These are phyloP conservation scores for Pandion haliaetus DNA, from an alignment of 2,113 vertebrate genomes.

Conservation along the genomic window DNA sequence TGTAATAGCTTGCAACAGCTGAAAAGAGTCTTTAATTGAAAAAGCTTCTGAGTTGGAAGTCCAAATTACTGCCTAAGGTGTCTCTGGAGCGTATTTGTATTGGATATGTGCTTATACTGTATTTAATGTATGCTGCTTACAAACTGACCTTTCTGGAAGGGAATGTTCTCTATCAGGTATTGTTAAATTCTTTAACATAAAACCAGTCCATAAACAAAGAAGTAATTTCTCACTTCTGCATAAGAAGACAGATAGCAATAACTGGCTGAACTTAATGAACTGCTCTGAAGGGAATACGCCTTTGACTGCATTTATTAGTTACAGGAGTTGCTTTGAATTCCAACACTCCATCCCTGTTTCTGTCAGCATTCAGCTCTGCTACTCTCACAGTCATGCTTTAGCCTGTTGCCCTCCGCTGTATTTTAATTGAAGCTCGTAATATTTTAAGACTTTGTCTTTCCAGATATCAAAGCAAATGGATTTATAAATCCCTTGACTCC, in stretches of 20 bases:
- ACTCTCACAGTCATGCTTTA: neutral
- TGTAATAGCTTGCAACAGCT: neutral
- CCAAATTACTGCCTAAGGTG: neutral
- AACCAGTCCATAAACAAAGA: neutral
- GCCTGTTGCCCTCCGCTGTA: neutral
- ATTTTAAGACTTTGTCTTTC: slow-evolving; percentile 54
- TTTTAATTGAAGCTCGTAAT: slow-evolving; percentile 34
- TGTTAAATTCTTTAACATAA: neutral
- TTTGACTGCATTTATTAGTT: neutral
- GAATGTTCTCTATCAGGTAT: neutral
- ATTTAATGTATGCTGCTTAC: neutral
- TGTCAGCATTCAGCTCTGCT: neutral
- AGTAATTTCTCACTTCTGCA: neutral
- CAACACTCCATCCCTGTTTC: neutral
- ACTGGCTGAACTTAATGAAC: neutral
- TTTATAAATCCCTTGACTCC: neutral
- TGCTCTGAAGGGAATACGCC: neutral
- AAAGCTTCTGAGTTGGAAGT: neutral
- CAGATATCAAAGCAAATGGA: slow-evolving; percentile 36
- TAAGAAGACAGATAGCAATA: neutral
- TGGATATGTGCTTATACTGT: neutral
- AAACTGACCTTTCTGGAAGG: neutral
- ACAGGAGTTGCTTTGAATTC: neutral
- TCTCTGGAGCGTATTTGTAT: neutral
- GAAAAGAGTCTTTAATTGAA: neutral